These are phyloP conservation scores for Perccottus glenii DNA, from an alignment of 2,113 vertebrate genomes.

Conservation along the genomic window DNA sequence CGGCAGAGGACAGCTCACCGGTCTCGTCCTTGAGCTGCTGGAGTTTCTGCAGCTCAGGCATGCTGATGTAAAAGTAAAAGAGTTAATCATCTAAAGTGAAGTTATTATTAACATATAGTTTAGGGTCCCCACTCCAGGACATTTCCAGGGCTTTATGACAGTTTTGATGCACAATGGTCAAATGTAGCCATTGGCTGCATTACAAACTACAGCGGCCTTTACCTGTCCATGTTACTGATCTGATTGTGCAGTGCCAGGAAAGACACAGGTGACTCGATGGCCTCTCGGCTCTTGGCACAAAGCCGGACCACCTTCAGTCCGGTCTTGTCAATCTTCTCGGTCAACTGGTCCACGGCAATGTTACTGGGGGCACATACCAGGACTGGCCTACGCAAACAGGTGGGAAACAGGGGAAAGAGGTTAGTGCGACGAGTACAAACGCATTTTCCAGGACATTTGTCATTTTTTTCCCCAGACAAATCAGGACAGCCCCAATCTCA, in stretches of 20 bases:
- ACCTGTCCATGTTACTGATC: slow-evolving; percentile 99
- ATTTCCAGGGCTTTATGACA: too few relatives aligned
- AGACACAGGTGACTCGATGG: slow-evolving; percentile 96
- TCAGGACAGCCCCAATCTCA: too few relatives aligned
- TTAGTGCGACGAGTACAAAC: too few relatives aligned
- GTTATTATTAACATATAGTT: too few relatives aligned
- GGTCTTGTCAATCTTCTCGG: slow-evolving; percentile 97
- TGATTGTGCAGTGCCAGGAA: slow-evolving; percentile 98
- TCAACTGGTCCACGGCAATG: slow-evolving; percentile 97
- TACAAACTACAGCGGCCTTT: neutral
- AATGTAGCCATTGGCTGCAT: too few relatives aligned
- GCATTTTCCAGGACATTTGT: too few relatives aligned
- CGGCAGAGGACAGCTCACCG: slow-evolving; percentile 94
- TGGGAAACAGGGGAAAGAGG: neutral
- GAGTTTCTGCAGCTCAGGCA: slow-evolving; percentile 97
- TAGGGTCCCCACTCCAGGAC: too few relatives aligned
- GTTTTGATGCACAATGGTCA: too few relatives aligned
- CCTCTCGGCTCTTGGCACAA: slow-evolving; percentile 96
- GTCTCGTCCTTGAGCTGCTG: slow-evolving; percentile 99
- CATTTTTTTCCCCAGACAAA: too few relatives aligned
- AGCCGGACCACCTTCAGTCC: slow-evolving; percentile 97
- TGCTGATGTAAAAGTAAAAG: slow-evolving; percentile 72
- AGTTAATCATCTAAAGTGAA: too few relatives aligned
- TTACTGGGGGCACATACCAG: slow-evolving; percentile 98
- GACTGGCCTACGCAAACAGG: slow-evolving; percentile 83